Conservation (phyloP, 2,797 vertebrate species). For the Arrhamphus sclerolepis region DNA sequence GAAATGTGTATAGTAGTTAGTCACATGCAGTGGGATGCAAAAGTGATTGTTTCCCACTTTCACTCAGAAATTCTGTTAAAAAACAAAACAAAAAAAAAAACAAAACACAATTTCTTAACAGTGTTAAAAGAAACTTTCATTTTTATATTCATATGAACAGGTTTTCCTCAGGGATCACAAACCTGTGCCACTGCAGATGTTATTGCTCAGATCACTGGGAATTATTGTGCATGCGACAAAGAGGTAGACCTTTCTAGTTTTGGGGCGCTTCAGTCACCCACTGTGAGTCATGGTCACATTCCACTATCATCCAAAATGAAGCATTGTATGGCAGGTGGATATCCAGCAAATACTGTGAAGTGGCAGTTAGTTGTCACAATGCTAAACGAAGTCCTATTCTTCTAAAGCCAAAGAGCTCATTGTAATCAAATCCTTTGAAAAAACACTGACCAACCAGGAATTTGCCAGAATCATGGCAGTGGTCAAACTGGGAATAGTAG, state of each 20-base stretch:
- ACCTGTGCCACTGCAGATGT: background rate
- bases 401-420: constrained; percentile 45
- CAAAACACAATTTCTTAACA: no score
- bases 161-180: no score
- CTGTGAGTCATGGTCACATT: constrained; percentile 26
- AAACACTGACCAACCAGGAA: constrained; percentile 58
- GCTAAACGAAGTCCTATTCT: constrained; percentile 47
- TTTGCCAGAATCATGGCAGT: constrained; percentile 33
- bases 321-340: constrained; percentile 27
- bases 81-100: no score
- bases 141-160: no score
- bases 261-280: constrained; percentile 26
- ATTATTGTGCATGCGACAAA: constrained; percentile 33
- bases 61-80: no score
- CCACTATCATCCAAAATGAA: constrained; percentile 29
- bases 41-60: no score
- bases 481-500: constrained; percentile 39
- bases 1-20: no score
- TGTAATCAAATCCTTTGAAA: constrained; percentile 66
- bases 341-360: constrained; percentile 62
- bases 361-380: constrained; percentile 41
- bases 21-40: background rate
- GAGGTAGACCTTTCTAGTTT: constrained; percentile 53
- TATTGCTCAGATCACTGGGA: constrained; percentile 7
- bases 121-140: background rate